Percentiles rank a stretch among this genome's conserved stretches.
phyloP scores from a whole-genome alignment of 2,888 invertebrate species.

The Lycia hirtaria region DNA sequence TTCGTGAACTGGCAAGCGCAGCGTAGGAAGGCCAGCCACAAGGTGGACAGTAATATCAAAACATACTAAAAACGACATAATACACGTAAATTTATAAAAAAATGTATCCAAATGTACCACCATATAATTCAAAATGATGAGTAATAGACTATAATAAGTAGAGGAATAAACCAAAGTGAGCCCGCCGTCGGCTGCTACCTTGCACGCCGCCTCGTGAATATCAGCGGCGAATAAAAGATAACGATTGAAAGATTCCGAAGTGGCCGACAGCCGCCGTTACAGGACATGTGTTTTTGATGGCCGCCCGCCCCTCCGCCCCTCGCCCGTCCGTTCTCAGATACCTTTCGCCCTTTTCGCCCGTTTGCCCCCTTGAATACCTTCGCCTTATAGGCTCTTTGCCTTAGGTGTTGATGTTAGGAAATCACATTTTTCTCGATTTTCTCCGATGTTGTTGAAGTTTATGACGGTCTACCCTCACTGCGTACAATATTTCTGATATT shows the following conservation, averaged over 20 bases:
- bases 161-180: too few relatives aligned
- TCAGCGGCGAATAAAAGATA: slow-evolving; percentile 62
- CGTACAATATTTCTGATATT: slow-evolving; percentile 19
- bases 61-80: too few relatives aligned
- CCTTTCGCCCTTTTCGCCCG: slow-evolving; percentile 9
- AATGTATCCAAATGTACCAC: too few relatives aligned
- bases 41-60: too few relatives aligned
- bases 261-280: slow-evolving; percentile 54
- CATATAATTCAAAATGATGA: background rate
- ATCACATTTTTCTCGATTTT: slow-evolving; percentile 26
- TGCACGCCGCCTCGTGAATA: slow-evolving; percentile 29
- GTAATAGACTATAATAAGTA: background rate
- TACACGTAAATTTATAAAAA: too few relatives aligned
- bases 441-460: slow-evolving; percentile 22
- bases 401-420: slow-evolving; percentile 27
- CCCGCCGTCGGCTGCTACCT: slow-evolving; percentile 8
- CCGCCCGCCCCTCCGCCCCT: slow-evolving; percentile 34
- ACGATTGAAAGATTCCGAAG: slow-evolving; percentile 67
- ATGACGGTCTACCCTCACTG: slow-evolving; percentile 24
- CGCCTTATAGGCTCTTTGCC: slow-evolving; percentile 5
- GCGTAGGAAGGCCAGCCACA: too few relatives aligned
- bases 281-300: slow-evolving; percentile 66
- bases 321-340: slow-evolving; percentile 7
- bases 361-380: slow-evolving; percentile 11
- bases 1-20: too few relatives aligned